These are phyloP conservation scores for Trachemys scripta DNA, from an alignment of 2,113 vertebrate genomes.

Conservation along the genomic window DNA sequence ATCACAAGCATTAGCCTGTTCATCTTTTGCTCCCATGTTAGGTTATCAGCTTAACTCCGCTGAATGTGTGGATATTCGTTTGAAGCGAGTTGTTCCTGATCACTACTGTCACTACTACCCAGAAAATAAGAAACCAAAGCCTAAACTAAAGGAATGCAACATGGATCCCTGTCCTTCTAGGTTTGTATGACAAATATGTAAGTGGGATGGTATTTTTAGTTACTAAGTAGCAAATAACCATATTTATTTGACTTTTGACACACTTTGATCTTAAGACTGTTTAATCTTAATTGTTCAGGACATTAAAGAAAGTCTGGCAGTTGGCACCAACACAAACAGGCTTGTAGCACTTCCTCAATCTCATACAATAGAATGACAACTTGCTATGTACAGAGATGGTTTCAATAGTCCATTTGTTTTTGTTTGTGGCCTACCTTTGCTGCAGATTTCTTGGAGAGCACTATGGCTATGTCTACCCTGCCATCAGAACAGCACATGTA, in stretches of 20 bases:
- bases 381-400: neutral
- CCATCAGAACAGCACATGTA: neutral
- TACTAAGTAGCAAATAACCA: neutral
- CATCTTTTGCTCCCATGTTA: conserved; percentile 39
- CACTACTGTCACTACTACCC: conserved; percentile 91
- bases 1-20: neutral
- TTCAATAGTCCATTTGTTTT: neutral
- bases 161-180: conserved; percentile 95
- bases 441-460: neutral
- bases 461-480: neutral
- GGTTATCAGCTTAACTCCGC: conserved; percentile 97
- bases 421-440: neutral
- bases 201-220: neutral
- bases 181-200: conserved; percentile 63
- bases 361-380: neutral
- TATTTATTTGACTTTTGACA: neutral
- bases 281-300: neutral
- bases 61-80: conserved; percentile 90
- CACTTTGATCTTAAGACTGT: neutral
- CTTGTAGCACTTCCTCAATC: neutral
- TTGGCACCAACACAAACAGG: no score
- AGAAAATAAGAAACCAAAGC: conserved; percentile 93
- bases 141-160: conserved; percentile 93
- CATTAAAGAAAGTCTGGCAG: accelerated
- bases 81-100: conserved; percentile 87